Conservation (phyloP, 2,113 vertebrate species). For the Neogale vison region DNA sequence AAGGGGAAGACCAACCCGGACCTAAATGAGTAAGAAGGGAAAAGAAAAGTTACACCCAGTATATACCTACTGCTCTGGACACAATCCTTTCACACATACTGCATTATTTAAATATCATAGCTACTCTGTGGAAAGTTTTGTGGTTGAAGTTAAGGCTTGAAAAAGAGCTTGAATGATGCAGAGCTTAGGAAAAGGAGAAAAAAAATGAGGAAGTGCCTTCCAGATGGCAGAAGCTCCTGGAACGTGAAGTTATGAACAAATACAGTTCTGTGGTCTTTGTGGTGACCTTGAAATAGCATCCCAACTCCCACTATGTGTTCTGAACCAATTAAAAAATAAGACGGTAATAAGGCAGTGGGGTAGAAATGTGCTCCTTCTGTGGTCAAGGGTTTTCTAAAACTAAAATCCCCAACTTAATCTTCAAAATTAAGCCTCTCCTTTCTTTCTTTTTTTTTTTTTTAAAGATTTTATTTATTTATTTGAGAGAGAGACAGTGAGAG, state of each 20-base stretch:
- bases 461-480: too few relatives aligned
- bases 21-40: constrained; percentile 65
- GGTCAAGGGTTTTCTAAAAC: not conserved
- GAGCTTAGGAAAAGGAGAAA: constrained; percentile 61
- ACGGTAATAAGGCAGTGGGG: not conserved
- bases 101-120: constrained; percentile 68
- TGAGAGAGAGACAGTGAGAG: too few relatives aligned
- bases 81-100: constrained; percentile 57
- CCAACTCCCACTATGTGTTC: not conserved
- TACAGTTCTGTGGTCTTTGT: constrained; percentile 38
- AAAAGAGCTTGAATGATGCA: constrained; percentile 8
- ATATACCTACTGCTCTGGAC: not conserved
- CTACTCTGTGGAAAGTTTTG: constrained; percentile 63
- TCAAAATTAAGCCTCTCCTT: not conserved
- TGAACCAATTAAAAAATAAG: constrained; percentile 10
- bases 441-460: too few relatives aligned
- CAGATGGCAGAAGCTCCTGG: constrained; percentile 46
- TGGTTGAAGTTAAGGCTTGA: constrained; percentile 50
- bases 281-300: constrained; percentile 12
- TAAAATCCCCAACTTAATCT: not conserved
- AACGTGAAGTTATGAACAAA: not conserved
- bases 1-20: not conserved
- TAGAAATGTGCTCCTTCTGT: not conserved
- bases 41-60: constrained; percentile 55
- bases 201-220: constrained; percentile 49